These are phyloP conservation scores for Heterotilapia buettikoferi DNA, from an alignment of 2,113 vertebrate species.

Conservation along the genomic window DNA sequence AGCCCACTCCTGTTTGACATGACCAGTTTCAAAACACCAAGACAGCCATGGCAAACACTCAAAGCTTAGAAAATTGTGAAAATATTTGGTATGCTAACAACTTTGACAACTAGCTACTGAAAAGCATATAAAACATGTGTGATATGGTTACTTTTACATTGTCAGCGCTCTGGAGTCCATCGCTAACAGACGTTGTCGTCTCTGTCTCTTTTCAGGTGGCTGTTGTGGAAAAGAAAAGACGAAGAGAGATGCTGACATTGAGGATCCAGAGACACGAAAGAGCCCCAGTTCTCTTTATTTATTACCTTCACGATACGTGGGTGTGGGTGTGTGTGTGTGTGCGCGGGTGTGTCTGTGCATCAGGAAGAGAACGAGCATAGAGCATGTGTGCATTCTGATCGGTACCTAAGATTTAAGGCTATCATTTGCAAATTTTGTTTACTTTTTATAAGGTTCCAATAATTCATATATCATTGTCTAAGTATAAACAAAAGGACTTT, in stretches of 20 bases:
- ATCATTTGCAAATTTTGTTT: slow-evolving; percentile 59
- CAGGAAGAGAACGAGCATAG: not conserved
- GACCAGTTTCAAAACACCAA: not conserved
- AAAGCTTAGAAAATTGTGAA: not conserved
- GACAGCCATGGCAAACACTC: not conserved
- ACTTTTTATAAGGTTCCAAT: slow-evolving; percentile 64
- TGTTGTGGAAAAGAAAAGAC: not conserved
- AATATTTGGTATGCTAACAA: not conserved
- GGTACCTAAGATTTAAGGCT: slow-evolving; percentile 45
- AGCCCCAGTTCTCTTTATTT: slow-evolving; percentile 61
- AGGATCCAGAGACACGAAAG: slow-evolving; percentile 18
- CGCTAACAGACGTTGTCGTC: not conserved
- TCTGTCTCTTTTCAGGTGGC: slow-evolving; percentile 55
- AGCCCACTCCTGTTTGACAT: not conserved
- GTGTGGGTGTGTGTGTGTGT: not conserved
- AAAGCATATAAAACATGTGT: not conserved
- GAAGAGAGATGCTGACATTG: slow-evolving; percentile 31
- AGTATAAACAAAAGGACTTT: slow-evolving; percentile 49
- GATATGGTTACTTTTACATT: not conserved
- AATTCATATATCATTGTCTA: slow-evolving; percentile 54
- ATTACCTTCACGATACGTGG: slow-evolving; percentile 39
- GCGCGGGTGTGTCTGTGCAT: not conserved
- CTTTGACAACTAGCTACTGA: not conserved
- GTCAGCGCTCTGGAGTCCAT: not conserved
- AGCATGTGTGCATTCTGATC: slow-evolving; percentile 36